These are phyloP conservation scores for Megaceryle torquata DNA, from an alignment of 2,113 vertebrate genomes.

Conservation along the genomic window DNA sequence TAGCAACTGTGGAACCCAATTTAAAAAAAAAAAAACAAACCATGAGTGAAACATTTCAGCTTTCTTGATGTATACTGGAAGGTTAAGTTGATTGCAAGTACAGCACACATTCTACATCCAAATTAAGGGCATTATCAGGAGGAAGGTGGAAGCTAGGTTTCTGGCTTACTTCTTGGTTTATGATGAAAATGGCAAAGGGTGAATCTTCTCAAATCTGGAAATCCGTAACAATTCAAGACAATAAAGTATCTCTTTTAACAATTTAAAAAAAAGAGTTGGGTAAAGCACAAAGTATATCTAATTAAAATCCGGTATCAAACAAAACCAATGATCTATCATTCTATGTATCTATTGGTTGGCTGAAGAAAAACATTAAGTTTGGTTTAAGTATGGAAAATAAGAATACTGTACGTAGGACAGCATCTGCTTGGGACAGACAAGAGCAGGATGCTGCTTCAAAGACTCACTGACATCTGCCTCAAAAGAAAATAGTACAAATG, in stretches of 20 bases:
- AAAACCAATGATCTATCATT: background rate
- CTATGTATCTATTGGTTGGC: background rate
- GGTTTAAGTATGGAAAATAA: background rate
- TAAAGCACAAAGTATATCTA: background rate
- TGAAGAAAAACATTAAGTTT: background rate
- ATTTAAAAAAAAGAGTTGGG: background rate
- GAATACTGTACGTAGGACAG: background rate
- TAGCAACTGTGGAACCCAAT: background rate
- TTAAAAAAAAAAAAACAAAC: background rate
- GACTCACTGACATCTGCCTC: background rate
- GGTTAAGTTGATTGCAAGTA: background rate
- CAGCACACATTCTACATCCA: background rate
- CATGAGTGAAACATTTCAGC: background rate
- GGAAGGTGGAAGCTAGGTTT: background rate
- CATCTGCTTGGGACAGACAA: background rate
- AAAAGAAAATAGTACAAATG: background rate
- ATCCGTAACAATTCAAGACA: background rate
- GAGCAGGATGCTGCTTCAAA: background rate
- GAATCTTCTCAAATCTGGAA: background rate
- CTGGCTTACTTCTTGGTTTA: background rate
- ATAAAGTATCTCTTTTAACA: background rate
- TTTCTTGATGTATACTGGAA: background rate
- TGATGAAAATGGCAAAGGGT: background rate
- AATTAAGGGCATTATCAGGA: background rate
- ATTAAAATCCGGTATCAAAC: background rate